phyloP scores from a whole-genome alignment of 2,888 invertebrate species.

The Drosophila paracracens region DNA sequence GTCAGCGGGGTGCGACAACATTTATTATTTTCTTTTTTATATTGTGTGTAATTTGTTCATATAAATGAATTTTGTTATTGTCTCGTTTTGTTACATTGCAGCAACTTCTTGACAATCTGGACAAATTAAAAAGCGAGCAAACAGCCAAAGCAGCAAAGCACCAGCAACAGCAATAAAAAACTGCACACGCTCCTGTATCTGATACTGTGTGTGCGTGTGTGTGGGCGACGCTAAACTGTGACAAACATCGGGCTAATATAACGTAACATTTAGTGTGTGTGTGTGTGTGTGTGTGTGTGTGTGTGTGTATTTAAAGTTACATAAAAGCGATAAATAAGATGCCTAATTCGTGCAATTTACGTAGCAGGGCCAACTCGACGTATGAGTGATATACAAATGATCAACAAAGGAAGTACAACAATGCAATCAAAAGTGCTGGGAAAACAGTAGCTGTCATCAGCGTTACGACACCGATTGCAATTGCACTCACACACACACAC shows the following conservation, averaged over 20 bases:
- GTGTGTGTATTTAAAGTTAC: constrained; percentile 32
- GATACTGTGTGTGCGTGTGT: constrained; percentile 12
- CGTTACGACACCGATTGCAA: constrained; percentile 4
- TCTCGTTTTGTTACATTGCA: constrained; percentile 23
- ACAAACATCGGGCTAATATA: constrained; percentile 30
- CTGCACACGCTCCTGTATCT: constrained; percentile 34
- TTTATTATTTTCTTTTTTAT: constrained; percentile 25
- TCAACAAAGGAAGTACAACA: constrained; percentile 44
- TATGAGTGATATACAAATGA: constrained; percentile 58
- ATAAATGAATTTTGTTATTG: constrained; percentile 9
- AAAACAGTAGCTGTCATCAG: constrained; percentile 22
- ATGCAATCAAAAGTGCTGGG: constrained; percentile 19
- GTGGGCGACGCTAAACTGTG: constrained; percentile 23
- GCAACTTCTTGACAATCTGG: constrained; percentile 44
- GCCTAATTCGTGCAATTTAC: constrained; percentile 66
- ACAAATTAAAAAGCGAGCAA: constrained; percentile 49
- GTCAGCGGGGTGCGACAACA: constrained; percentile 46
- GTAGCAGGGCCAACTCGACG: constrained; percentile 50
- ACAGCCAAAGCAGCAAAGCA: constrained; percentile 13
- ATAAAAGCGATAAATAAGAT: constrained; percentile 54
- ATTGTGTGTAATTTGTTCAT: constrained; percentile 1
- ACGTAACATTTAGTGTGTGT: constrained; percentile 35
- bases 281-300: constrained; percentile 4
- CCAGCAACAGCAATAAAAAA: constrained; percentile 21
- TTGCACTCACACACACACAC: not conserved